Evolutionary conservation across 2,888 invertebrate species (phyloP).

Genomic region (Lithodes maja): DNA sequence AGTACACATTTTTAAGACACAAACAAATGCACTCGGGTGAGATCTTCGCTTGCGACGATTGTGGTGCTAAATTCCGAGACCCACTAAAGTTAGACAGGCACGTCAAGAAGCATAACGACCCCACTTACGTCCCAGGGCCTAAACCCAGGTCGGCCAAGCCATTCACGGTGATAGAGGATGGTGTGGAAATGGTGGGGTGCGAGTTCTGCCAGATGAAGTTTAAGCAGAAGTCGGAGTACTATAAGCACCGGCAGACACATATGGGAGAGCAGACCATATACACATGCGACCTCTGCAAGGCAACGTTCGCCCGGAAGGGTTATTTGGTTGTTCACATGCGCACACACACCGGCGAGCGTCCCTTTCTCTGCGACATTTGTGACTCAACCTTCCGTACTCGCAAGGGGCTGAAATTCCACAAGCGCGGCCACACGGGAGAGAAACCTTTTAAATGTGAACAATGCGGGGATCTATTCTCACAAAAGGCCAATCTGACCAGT

Average conservation of each 20-base stretch:
- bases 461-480: constrained; percentile 59
- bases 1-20: constrained; percentile 56
- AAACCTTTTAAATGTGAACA: constrained; percentile 64
- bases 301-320: constrained; percentile 45
- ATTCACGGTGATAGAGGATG: constrained; percentile 42
- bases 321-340: constrained; percentile 57
- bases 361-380: constrained; percentile 56
- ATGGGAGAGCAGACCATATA: constrained; percentile 24
- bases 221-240: constrained; percentile 58
- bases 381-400: constrained; percentile 59
- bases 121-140: constrained; percentile 35
- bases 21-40: constrained; percentile 50
- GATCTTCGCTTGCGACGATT: constrained; percentile 53
- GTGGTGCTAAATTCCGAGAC: constrained; percentile 51
- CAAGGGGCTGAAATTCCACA: constrained; percentile 51
- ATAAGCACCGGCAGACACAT: constrained; percentile 57
- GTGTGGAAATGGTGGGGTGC: constrained; percentile 45
- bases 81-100: constrained; percentile 55
- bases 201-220: constrained; percentile 67
- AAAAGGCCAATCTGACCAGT: constrained; percentile 59
- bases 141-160: constrained; percentile 40
- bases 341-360: constrained; percentile 55
- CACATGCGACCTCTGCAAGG: constrained; percentile 56
- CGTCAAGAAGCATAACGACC: constrained; percentile 51
- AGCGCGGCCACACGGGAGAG: constrained; percentile 60